Evolutionary conservation across 2,797 vertebrate species (phyloP), one percentile per base, ranked within the genome.

Genomic region (Babyrousa celebensis): DNA sequence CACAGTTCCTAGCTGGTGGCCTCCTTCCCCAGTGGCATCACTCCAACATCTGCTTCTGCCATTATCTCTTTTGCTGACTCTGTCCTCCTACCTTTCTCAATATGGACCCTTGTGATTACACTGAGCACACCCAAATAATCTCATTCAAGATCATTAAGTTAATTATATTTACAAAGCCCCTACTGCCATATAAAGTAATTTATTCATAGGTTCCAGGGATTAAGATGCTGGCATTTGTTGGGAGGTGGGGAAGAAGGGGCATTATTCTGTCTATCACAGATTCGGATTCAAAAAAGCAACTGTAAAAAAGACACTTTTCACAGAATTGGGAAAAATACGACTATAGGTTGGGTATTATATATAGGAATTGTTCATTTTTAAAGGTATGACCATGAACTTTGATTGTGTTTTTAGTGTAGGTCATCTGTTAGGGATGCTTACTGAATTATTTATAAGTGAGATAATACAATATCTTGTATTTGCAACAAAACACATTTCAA

Each of bases 401-500:
- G 43, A 21, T 54, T 94, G 43, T 74, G 36, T 67, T 83, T 83
- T 67, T 72, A 86, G n/a, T 71, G 8, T 70, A 63, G 56, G n/a
- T n/a, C 25, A 71, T 27, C 56, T 96, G 14, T 58, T 77, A 54
- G 70, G 80, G 32, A 91, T 25, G 62, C 12, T 94, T 82, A 91
- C 54, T 91, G 43, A 82, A 87, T 80, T 70, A 75, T 75, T 90
- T 90, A 63, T 56, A 70, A 32, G 27, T 62, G 65, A 94, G 72
- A 70, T 40, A 43, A 90, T 60, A 68, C 23, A 12, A 75, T 94
- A 62, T 60, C 15, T 83, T 10, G 4, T 62, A 82, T 86, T 94
- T 91, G 70, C 56, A 89, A 63, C 70, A 70, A 94, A 94, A 86
- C 54, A 11, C 58, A 20, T 85, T 89, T 52, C 36, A 56, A 94